A percentile compares a stretch with the other conserved stretches of the same genome.
Evolutionary conservation across 2,113 vertebrate genomes (phyloP).

Genomic region (Urocolius indicus): DNA sequence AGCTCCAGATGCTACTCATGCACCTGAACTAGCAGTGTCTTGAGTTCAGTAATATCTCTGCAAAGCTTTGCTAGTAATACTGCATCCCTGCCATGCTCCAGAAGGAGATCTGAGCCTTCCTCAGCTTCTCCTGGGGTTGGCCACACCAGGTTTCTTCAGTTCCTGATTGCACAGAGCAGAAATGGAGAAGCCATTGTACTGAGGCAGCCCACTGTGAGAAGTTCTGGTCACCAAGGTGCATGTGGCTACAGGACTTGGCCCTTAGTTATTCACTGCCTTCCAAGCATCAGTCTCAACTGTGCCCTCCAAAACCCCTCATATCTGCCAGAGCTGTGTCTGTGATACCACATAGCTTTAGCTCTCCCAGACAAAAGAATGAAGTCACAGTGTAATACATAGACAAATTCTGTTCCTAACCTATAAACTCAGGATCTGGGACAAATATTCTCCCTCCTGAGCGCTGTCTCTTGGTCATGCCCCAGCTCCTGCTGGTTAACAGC

Average conservation of each 20-base stretch:
- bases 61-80: not conserved
- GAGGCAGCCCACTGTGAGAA: not conserved
- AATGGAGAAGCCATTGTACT: not conserved
- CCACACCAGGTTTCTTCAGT: not conserved
- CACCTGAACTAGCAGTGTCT: rapidly evolving
- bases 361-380: not conserved
- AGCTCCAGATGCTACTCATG: not conserved
- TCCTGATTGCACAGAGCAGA: not conserved
- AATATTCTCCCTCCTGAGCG: not conserved
- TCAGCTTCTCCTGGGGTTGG: not conserved
- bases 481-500: not conserved
- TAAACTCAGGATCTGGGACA: not conserved
- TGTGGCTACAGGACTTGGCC: not conserved
- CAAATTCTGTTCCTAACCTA: not conserved
- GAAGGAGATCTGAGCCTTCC: not conserved
- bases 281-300: not conserved
- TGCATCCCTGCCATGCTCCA: rapidly evolving
- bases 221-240: not conserved
- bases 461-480: not conserved
- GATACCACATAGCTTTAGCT: not conserved
- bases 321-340: not conserved
- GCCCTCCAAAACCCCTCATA: not conserved
- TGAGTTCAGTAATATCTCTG: not conserved
- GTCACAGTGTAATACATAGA: not conserved
- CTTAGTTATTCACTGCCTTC: not conserved